Conservation (phyloP, 2,113 vertebrate species). For the Lepus timidus region DNA sequence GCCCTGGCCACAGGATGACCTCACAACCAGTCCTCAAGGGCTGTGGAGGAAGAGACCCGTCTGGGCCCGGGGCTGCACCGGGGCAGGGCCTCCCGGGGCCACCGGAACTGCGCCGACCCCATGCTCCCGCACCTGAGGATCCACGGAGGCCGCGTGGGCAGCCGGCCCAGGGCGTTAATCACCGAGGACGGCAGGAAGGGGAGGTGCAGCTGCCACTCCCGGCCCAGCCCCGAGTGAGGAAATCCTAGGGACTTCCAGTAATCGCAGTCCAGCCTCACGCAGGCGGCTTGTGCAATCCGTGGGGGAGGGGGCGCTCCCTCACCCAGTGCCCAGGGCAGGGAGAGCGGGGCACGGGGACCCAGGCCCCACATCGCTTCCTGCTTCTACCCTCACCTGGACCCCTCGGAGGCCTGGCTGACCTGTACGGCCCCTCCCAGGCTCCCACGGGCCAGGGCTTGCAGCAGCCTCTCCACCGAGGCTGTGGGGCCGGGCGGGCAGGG, state of each 20-base stretch:
- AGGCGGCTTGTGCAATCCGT: conserved; percentile 64
- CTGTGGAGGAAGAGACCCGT: neutral
- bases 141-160: neutral
- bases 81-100: neutral
- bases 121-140: too few species aligned
- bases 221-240: conserved; percentile 68
- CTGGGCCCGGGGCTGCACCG: fast-evolving
- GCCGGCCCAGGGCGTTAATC: neutral
- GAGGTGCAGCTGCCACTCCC: conserved; percentile 54
- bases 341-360: neutral
- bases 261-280: conserved; percentile 17
- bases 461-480: too few species aligned
- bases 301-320: neutral
- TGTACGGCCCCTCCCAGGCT: neutral
- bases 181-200: conserved; percentile 67
- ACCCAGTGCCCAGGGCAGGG: neutral
- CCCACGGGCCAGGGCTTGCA: too few species aligned
- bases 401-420: neutral
- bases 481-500: too few species aligned
- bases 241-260: conserved; percentile 78
- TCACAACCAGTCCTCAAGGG: fast-evolving
- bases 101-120: too few species aligned
- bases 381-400: neutral
- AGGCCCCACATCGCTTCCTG: neutral
- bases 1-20: neutral